A percentile compares a stretch with the other conserved stretches of the same genome.
These are phyloP conservation scores for Myanophis thanlyinensis DNA, from an alignment of 2,113 vertebrate species.

Conservation along the genomic window DNA sequence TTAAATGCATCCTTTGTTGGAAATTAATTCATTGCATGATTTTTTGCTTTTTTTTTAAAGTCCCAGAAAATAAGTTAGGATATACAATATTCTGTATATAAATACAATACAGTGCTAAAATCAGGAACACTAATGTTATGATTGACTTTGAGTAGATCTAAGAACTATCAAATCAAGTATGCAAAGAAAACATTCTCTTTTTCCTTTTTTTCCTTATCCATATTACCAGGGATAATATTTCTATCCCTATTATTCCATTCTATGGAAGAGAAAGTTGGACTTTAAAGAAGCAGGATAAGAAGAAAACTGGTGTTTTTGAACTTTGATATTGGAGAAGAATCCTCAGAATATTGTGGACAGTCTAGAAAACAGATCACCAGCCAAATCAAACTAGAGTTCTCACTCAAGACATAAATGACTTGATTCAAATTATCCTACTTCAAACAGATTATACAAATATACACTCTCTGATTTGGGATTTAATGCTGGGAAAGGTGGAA, in stretches of 20 bases:
- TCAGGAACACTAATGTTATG: not conserved
- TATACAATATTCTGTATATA: not conserved
- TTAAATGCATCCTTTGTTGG: not conserved
- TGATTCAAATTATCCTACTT: not conserved
- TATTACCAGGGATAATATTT: too few species aligned
- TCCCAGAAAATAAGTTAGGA: not conserved
- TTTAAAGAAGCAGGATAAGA: not conserved
- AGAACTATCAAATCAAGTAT: not conserved
- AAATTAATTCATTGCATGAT: not conserved
- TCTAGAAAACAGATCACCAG: not conserved
- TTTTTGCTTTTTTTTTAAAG: not conserved
- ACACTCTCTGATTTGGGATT: not conserved
- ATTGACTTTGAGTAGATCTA: not conserved
- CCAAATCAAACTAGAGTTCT: not conserved
- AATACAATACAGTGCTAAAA: not conserved
- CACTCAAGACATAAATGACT: too few species aligned
- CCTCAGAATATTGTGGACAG: not conserved
- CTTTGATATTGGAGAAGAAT: not conserved
- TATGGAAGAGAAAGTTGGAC: not conserved
- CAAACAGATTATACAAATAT: not conserved
- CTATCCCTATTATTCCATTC: too few species aligned
- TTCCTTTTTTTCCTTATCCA: not conserved
- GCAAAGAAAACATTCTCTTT: not conserved
- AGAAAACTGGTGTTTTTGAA: not conserved
- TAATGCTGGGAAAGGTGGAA: not conserved